A percentile compares a stretch with the other conserved stretches of the same genome.
phyloP scores from a whole-genome alignment of 2,888 invertebrate species.

The Drosophila antonietae region DNA sequence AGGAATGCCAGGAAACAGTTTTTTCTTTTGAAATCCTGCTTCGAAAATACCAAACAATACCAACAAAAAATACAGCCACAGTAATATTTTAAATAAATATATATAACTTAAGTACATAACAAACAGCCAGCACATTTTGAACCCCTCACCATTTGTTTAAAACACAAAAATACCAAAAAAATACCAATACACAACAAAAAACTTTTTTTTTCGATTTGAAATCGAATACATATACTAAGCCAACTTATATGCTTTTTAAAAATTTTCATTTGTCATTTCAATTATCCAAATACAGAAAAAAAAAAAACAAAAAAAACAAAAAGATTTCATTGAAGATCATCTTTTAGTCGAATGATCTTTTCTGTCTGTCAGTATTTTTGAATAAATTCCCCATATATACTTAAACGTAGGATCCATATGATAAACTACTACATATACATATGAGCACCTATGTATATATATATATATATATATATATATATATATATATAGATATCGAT shows the following conservation, averaged over 20 bases:
- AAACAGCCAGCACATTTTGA: conserved; percentile 46
- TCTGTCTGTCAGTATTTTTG: conserved; percentile 26
- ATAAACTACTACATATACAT: not conserved
- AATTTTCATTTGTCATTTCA: conserved; percentile 52
- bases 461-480: not conserved
- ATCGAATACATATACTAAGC: conserved; percentile 22
- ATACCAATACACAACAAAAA: conserved; percentile 9
- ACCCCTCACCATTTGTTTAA: conserved; percentile 47
- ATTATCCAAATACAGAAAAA: conserved; percentile 18
- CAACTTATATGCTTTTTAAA: conserved; percentile 54
- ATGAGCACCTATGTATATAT: not conserved
- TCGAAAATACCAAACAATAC: conserved; percentile 14
- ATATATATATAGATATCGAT: not conserved
- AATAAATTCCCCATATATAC: conserved; percentile 7
- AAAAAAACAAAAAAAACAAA: too few relatives aligned
- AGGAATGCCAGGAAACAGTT: conserved; percentile 7
- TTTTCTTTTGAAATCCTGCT: conserved; percentile 13
- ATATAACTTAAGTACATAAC: conserved; percentile 43
- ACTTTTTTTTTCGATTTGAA: conserved; percentile 13
- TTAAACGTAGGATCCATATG: not conserved
- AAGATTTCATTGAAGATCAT: conserved; percentile 12
- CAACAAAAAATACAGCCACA: conserved; percentile 12
- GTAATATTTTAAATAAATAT: conserved; percentile 38
- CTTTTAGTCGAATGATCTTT: conserved; percentile 11
- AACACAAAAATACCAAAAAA: conserved; percentile 26